These are phyloP conservation scores for Cynopterus sphinx DNA, from an alignment of 2,797 vertebrate species.

Conservation along the genomic window DNA sequence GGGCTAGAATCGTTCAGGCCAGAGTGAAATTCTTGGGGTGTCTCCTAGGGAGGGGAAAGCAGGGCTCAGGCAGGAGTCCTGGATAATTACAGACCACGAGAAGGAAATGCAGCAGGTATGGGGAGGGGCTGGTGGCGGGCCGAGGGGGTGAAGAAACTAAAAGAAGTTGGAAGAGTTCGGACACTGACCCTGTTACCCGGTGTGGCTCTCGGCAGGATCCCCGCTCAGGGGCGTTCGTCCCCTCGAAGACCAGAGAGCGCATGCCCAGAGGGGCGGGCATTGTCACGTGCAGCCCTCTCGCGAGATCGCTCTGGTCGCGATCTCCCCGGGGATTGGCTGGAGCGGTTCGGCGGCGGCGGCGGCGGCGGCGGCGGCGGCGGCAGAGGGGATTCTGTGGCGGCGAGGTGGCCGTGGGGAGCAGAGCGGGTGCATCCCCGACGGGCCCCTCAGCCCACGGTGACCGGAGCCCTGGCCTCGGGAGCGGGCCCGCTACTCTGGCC, in stretches of 20 bases:
- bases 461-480: background rate
- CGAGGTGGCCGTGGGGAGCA: slow-evolving; percentile 54
- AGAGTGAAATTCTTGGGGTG: background rate
- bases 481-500: background rate
- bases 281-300: slow-evolving; percentile 8
- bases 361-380: background rate
- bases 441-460: slow-evolving; percentile 28
- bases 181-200: accelerated
- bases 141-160: background rate
- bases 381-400: background rate
- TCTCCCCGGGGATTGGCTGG: background rate
- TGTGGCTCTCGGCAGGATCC: accelerated
- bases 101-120: background rate
- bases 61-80: background rate
- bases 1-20: no score
- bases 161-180: background rate
- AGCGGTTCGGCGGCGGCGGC: background rate
- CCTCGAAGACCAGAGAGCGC: background rate
- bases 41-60: background rate
- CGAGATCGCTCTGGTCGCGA: background rate
- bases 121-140: background rate
- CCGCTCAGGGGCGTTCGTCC: accelerated
- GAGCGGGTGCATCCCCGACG: slow-evolving; percentile 79
- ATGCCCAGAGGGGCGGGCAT: background rate
- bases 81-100: background rate